phyloP scores from a whole-genome alignment of 2,797 vertebrate species.

The Rhabdophis nuchalis region DNA sequence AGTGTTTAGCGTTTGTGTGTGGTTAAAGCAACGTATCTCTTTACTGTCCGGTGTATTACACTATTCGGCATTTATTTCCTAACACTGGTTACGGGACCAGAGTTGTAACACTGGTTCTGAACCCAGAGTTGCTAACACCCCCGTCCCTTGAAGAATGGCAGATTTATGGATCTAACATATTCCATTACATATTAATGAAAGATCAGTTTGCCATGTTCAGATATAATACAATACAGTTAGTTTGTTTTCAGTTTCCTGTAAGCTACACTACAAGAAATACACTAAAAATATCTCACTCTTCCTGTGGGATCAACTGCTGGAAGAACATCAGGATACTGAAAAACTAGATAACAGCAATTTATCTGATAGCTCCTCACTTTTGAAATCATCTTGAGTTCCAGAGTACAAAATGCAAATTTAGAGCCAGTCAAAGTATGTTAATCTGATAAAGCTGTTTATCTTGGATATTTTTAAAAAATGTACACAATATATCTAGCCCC shows the following conservation, averaged over 20 bases:
- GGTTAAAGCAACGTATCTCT: too few species aligned
- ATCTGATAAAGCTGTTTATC: background rate
- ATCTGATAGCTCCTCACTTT: background rate
- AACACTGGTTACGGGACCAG: too few species aligned
- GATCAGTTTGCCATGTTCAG: background rate
- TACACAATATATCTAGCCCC: background rate
- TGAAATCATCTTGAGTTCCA: background rate
- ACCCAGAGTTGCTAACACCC: too few species aligned
- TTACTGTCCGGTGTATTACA: too few species aligned
- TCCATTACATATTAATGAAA: background rate
- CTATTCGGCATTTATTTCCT: too few species aligned
- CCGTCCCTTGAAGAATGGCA: too few species aligned
- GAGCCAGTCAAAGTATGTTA: background rate
- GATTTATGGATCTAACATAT: too few species aligned
- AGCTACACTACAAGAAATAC: background rate
- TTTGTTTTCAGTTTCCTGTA: background rate
- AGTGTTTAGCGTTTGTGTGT: too few species aligned
- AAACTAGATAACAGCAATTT: background rate
- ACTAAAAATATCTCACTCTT: background rate
- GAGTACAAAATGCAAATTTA: background rate
- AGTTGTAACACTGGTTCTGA: too few species aligned
- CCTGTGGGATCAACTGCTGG: background rate
- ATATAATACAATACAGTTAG: background rate
- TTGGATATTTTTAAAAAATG: background rate
- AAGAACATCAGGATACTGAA: background rate